Evolutionary conservation across 2,113 vertebrate species (phyloP), one percentile per base, ranked within the genome.

Genomic region (Catharus bicknelli): DNA sequence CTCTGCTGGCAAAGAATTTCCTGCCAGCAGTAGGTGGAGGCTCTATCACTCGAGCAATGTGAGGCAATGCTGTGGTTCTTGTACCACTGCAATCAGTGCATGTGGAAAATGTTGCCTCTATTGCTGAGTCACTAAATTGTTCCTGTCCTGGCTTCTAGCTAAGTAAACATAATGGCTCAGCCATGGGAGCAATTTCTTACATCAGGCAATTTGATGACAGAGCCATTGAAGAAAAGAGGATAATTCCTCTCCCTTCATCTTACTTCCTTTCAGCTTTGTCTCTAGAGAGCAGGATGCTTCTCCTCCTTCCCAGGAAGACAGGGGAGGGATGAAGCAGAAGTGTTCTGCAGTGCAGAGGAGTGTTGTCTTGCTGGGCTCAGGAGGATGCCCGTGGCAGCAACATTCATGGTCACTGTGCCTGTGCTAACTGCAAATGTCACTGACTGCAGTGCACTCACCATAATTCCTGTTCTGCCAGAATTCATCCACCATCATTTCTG

Each of bases 61-160:
- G 54, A 67, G 22, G n/a, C 34, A 57, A 13, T 45, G 64, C 66
- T 4, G 1, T 18, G 27, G 27, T 21, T 72, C 58, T 40, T 2
- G 2, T 58, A 23, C n/a, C 70, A 48, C 25, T 57, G 54, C 66
- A 87, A 40, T 69, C 38, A 30, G 16, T 3, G 48, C 70, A 29
- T 0, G 0, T 58, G 67, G 75, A 91, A 87, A 61, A 73, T 13
- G 22, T 43, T 70, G 19, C 36, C 53, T 59, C 57, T 40, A 15
- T 15, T 78, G 70, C 63, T 57, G 87, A 90, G 63, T 93, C 92
- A 95, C 82, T 45, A 54, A 93, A 75, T 90, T 16, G 12, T 70
- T 90, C 34, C 55, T 1, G 2, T 59, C 36, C 50, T 77, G 29
- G 58, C 36, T 86, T 88, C 69, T 70, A 81, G 54, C 59, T 64